These are phyloP conservation scores for Tilapia sparmanii DNA, from an alignment of 2,113 vertebrate species.

Conservation along the genomic window DNA sequence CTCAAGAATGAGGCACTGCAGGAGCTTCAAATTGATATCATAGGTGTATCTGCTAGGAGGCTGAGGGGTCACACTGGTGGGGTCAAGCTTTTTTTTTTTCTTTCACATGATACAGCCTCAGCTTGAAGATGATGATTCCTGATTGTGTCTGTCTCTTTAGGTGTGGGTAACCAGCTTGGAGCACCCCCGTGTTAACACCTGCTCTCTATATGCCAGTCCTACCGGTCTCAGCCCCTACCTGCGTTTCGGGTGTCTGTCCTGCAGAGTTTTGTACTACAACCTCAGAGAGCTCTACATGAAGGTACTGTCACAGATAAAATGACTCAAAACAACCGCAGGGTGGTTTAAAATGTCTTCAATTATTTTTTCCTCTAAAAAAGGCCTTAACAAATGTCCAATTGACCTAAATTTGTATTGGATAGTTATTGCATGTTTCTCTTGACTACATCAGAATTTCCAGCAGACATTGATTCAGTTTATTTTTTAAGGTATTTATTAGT, in stretches of 20 bases:
- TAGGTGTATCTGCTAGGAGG: background rate
- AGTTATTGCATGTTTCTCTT: background rate
- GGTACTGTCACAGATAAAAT: slow-evolving; percentile 60
- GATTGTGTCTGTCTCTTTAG: slow-evolving; percentile 53
- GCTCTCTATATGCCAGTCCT: slow-evolving; percentile 86
- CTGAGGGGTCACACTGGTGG: background rate
- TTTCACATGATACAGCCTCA: background rate
- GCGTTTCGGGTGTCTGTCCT: slow-evolving; percentile 92
- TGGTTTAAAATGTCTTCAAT: background rate
- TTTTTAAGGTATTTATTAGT: background rate
- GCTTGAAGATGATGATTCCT: background rate
- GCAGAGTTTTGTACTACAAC: slow-evolving; percentile 89
- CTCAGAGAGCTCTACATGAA: slow-evolving; percentile 93
- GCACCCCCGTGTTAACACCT: slow-evolving; percentile 82
- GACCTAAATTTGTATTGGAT: background rate
- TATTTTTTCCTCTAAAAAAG: background rate
- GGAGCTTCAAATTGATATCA: background rate
- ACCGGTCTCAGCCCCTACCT: slow-evolving; percentile 95
- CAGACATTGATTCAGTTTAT: background rate
- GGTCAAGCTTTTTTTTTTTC: background rate
- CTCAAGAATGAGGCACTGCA: background rate
- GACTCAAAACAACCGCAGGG: background rate
- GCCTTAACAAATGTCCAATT: background rate
- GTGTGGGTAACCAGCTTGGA: slow-evolving; percentile 91
- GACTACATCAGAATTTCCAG: background rate